Base-by-base conservation (phyloP, 2,888 invertebrate genomes). In the Ypsolopha scabrella region DNA sequence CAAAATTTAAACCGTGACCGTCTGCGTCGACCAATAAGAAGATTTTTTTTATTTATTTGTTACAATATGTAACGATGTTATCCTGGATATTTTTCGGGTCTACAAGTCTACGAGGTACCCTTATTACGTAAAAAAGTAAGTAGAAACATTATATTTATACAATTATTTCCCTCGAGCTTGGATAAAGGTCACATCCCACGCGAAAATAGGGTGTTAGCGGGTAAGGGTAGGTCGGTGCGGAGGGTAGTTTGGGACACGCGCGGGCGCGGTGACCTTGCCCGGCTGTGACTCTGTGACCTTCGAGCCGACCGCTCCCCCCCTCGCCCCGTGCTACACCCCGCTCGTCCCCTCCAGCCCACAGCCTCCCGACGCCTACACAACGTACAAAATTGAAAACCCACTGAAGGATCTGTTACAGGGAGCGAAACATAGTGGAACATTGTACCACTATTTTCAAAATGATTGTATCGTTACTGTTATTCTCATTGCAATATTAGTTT, bases 211-310 rank as follows among this genome's bases (percentile, higher is more conserved):
- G 77, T 70, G 77, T 70, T 63, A 65, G 70, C 70, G 78, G 80
- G 81, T 67, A 76, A 65, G 69, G 59, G 64, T 68, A 59, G 48
- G 63, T 54, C 65, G 72, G 75, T 78, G 45, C 35, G 46, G 13
- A 33, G 49, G 50, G 43, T 7, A 13, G 53, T 11, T 35, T 34
- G 52, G 37, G 44, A 35, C 80, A 80, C 79, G 81, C 80, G 82
- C 80, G 81, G 82, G 80, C 80, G 79, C 73, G 72, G 70, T 70
- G 83, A 85, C 85, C 85, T 85, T 86, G 85, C 85, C 85, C 85
- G 85, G 83, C 82, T 76, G 82, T 86, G 85, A 86, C 85, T 85
- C 82, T 79, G 80, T 79, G 83, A 85, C 85, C 85, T 83, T 85
- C 82, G 80, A 80, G 76, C 81, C 75, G 71, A 65, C 64, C 68